Evolutionary conservation across 2,113 vertebrate genomes (phyloP).

Genomic region (Sebastes fasciatus): DNA sequence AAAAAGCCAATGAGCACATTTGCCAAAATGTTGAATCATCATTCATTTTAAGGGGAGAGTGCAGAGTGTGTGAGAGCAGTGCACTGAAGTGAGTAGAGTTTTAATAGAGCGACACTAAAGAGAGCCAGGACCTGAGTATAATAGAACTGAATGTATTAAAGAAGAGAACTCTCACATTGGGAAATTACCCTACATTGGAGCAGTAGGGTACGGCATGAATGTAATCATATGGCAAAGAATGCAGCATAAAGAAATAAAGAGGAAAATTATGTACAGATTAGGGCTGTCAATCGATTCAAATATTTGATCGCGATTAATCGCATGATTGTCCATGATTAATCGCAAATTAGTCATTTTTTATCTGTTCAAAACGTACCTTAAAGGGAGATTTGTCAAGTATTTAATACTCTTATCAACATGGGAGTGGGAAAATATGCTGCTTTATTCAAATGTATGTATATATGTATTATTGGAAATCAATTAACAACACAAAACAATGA

Average conservation of each 20-base stretch:
- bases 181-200: neutral
- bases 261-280: neutral
- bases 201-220: neutral
- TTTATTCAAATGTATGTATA: too few species aligned
- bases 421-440: too few species aligned
- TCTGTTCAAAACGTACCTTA: too few species aligned
- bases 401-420: too few species aligned
- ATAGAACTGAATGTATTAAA: neutral
- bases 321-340: too few species aligned
- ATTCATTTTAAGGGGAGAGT: neutral
- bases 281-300: too few species aligned
- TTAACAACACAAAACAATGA: too few species aligned
- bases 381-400: too few species aligned
- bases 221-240: neutral
- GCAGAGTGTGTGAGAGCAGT: neutral
- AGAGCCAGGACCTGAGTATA: neutral
- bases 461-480: too few species aligned
- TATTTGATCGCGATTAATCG: too few species aligned
- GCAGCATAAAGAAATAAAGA: neutral
- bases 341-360: too few species aligned
- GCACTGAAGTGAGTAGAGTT: neutral
- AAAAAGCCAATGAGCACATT: neutral
- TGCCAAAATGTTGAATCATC: slow-evolving; percentile 4
- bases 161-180: neutral
- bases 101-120: neutral